Percentiles rank a stretch among this genome's conserved stretches.
phyloP scores from a whole-genome alignment of 2,113 vertebrate genomes.

The Calidris pugnax region DNA sequence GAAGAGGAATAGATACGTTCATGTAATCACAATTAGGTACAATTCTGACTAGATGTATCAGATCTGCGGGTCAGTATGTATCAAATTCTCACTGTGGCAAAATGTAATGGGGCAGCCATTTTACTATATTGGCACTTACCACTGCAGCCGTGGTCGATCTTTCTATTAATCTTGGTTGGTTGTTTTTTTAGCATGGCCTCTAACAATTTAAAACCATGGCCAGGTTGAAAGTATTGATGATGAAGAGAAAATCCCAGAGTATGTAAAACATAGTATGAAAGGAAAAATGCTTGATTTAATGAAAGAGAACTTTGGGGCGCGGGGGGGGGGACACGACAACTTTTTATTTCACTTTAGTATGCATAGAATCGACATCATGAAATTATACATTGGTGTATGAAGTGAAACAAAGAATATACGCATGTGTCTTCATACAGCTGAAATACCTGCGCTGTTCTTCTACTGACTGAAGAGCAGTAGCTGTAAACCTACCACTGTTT shows the following conservation, averaged over 20 bases:
- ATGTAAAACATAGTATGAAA: background rate
- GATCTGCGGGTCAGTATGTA: background rate
- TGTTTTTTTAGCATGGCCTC: background rate
- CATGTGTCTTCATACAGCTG: background rate
- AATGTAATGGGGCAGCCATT: background rate
- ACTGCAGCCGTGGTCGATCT: background rate
- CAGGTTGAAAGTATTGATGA: background rate
- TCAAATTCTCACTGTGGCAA: background rate
- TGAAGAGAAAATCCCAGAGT: background rate
- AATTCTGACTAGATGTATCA: background rate
- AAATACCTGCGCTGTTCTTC: background rate
- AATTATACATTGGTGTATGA: background rate
- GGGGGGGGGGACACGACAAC: too few species aligned
- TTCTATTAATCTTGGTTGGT: background rate
- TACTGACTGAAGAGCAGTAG: background rate
- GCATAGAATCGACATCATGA: background rate
- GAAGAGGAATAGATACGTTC: background rate
- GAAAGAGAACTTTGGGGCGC: background rate
- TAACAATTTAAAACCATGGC: background rate
- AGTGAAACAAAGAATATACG: background rate
- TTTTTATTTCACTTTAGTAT: background rate
- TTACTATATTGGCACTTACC: background rate
- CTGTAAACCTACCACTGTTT: background rate
- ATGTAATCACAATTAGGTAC: background rate
- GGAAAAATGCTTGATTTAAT: background rate